phyloP scores from a whole-genome alignment of 2,888 invertebrate genomes.

The Linnaemya vulpina region DNA sequence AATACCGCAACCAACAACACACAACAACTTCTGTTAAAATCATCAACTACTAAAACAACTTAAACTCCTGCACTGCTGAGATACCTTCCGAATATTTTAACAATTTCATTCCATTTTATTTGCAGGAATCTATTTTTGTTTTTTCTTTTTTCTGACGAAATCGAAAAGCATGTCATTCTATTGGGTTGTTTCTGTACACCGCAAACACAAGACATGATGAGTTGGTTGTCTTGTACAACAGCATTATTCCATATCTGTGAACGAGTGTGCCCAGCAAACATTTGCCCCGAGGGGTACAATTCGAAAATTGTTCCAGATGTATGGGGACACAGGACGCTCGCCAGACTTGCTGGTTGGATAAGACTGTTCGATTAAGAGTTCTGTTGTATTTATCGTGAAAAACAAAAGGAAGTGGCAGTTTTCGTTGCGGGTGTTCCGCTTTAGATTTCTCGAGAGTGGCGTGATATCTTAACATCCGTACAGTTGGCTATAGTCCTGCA shows the following conservation, averaged over 20 bases:
- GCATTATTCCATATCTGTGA: conserved; percentile 19
- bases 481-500: no score
- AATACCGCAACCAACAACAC: conserved; percentile 46
- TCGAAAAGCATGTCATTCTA: conserved; percentile 70
- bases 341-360: no score
- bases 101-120: conserved; percentile 13
- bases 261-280: no score
- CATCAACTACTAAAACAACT: conserved; percentile 43
- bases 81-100: conserved; percentile 38
- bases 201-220: conserved; percentile 63
- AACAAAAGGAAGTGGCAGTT: no score
- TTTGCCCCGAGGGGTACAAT: no score
- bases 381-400: no score
- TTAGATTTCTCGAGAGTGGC: no score
- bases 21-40: conserved; percentile 30
- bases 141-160: conserved; percentile 58
- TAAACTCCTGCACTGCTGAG: conserved; percentile 1
- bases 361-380: no score
- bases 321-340: no score
- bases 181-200: conserved; percentile 63
- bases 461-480: no score
- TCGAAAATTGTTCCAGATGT: no score
- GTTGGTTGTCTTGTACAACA: conserved; percentile 51
- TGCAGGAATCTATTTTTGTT: conserved; percentile 25
- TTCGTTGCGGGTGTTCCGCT: no score